Conservation (phyloP, 92 coral and sea anemone genomes). For the Phenganax stokvisi region DNA sequence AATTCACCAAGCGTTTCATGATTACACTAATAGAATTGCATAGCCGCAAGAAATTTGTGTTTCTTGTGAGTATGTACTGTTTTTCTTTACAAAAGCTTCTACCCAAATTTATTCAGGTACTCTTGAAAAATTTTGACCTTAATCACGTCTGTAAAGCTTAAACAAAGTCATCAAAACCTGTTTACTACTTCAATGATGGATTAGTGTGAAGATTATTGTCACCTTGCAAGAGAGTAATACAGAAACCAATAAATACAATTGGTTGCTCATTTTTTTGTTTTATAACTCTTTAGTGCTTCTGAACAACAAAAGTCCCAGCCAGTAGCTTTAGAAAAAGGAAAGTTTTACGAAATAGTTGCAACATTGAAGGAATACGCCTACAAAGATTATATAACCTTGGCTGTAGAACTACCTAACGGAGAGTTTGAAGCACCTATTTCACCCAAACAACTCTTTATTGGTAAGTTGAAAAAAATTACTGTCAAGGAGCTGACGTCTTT, state of each 20-base stretch:
- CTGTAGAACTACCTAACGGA: conserved; percentile 8
- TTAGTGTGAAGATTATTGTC: no score
- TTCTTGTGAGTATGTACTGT: no score
- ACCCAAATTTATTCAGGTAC: no score
- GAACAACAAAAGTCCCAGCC: conserved; percentile 1
- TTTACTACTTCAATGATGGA: no score
- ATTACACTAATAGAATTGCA: no score
- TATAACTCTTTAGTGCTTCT: background rate
- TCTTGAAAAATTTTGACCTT: no score
- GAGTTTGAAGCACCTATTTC: conserved; percentile 14
- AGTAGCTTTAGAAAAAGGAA: background rate
- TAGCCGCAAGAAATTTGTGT: no score
- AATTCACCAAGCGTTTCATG: no score
- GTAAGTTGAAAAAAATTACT: background rate
- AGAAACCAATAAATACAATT: background rate
- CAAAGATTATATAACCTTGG: conserved; percentile 1
- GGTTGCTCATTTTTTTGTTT: background rate
- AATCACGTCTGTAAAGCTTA: no score
- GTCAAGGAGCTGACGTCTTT: background rate
- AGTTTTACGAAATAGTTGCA: conserved; percentile 20
- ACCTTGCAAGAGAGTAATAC: background rate
- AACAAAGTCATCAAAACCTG: no score
- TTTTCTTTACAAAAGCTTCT: no score
- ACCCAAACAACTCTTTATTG: conserved; percentile 17
- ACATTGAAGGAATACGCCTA: conserved; percentile 3